Base-by-base conservation (phyloP, 2,888 invertebrate species). In the Cryptus viduatorius region DNA sequence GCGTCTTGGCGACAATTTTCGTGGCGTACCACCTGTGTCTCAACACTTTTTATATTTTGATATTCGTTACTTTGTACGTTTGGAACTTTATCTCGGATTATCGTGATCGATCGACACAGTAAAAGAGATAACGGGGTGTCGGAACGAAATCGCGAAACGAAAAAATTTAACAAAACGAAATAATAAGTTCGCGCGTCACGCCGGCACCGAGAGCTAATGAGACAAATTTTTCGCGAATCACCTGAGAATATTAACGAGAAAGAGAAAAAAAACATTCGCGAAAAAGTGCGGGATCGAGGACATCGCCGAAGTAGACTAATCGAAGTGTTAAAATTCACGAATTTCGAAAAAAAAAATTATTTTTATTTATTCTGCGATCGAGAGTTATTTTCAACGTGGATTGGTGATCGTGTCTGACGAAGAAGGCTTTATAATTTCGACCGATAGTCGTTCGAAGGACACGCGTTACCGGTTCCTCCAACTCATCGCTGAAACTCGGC, bases 81-180 rank as follows among this genome's bases (percentile, higher is more conserved):
- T 48, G 61, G 37, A 37, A 46, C 24, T n/a, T 53, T 53, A 44
- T 48, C 44, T 53, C 16, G 31, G 53, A 65, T 46, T 53, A 48
- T 19, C 44, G 59, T 16, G 7, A 76, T 31, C 24, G 29, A 46
- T 24, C 67, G 16, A 48, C n/a, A 48, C 64, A 53, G 76, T 67
- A 31, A 64, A 14, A 48, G 76, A 67, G 76, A 76, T 76, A 64
- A 75, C 31, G 14, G 31, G 19, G n/a, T 12, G 56, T 24, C 56
- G 24, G 24, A 24, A 56, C 8, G 56, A 56, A 24, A 50, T 16
- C 50, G 64, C 31, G 53, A 37, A 37, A 37, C 48, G 53, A 42
- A 76, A 24, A 24, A 1, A 1, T 24, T 24, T 48, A 50, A 53
- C 53, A 56, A 10, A 10, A 56, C 3, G 12, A 56, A 24, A 3